Base-by-base conservation (phyloP, 2,888 invertebrate genomes). In the Meloe dianella region DNA sequence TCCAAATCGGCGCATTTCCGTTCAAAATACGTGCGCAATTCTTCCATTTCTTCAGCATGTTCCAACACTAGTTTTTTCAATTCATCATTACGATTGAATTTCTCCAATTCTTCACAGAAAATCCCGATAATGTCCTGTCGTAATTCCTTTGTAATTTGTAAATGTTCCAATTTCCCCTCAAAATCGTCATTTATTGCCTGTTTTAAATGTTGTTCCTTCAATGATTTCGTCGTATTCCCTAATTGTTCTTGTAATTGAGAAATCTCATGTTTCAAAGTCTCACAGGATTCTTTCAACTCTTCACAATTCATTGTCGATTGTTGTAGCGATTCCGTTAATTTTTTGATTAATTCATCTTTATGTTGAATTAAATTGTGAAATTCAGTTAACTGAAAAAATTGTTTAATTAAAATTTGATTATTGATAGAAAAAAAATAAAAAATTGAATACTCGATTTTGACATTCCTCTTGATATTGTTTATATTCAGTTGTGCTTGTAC, bases 381-480 rank as follows among this genome's bases (percentile, higher is more conserved):
- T 82, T 93, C 91, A 81, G 89, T 87, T 77, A 91, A 86, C 92
- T 92, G n/a, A 84, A 79, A 87, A 87, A 79, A 64, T 63, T 5
- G 65, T 60, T 57, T 54, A 60, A 63, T 14, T 20, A 67, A 70
- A 66, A 57, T 62, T 66, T n/a, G n/a, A 70, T 27, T 27, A 27
- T 27, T 27, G 27, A 27, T 4, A 27, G 27, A 27, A 27, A 27
- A 3, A 27, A 61, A 47, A 38, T 58, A 17, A 22, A 27, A 38
- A 29, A 30, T n/a, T 79, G n/a, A n/a, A n/a, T 85, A 92, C 92
- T 87, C 90, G 91, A 63, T 83, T 86, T 60, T 89, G 88, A 80
- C 89, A 90, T 68, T 91, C 90, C 74, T 91, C 91, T 77, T 91
- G 88, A 63, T 91, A 86, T 20, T 91, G 90, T 78, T 90, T 90